phyloP scores from a whole-genome alignment of 2,113 vertebrate genomes.

The Rhodinocichla rosea region DNA sequence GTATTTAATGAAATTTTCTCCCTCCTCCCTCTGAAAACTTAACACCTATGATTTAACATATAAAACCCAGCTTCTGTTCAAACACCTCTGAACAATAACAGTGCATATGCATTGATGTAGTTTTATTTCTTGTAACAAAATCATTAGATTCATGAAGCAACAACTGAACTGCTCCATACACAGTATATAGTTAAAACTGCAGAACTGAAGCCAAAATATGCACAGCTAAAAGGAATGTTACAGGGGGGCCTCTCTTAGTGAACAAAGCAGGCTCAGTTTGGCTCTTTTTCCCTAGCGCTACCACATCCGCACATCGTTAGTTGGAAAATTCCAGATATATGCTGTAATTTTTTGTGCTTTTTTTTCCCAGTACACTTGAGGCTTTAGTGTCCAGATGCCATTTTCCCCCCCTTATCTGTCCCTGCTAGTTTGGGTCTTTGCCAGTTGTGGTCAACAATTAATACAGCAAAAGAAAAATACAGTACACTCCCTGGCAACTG shows the following conservation, averaged over 20 bases:
- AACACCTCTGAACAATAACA: neutral
- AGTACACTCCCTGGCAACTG: slow-evolving; percentile 80
- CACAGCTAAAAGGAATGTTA: slow-evolving; percentile 97
- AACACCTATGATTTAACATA: slow-evolving; percentile 23
- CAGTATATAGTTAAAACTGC: slow-evolving; percentile 90
- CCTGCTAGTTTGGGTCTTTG: slow-evolving; percentile 75
- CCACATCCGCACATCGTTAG: slow-evolving; percentile 99
- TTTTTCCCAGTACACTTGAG: slow-evolving; percentile 80
- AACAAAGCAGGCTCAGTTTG: slow-evolving; percentile 99
- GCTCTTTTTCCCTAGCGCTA: slow-evolving; percentile 90
- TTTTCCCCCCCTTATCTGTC: slow-evolving; percentile 76
- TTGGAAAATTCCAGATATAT: slow-evolving; percentile 99
- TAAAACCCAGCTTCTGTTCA: slow-evolving; percentile 1
- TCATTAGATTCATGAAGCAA: slow-evolving; percentile 70
- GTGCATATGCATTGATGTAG: neutral
- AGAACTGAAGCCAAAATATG: slow-evolving; percentile 96
- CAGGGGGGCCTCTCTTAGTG: slow-evolving; percentile 90
- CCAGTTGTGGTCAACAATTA: slow-evolving; percentile 85
- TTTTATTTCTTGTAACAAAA: slow-evolving; percentile 64
- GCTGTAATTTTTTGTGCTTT: slow-evolving; percentile 92
- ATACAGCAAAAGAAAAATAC: slow-evolving; percentile 78
- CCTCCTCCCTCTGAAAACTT: neutral
- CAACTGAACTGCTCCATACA: slow-evolving; percentile 81
- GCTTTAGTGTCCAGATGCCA: slow-evolving; percentile 94
- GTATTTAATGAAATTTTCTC: slow-evolving; percentile 24